These are phyloP conservation scores for Cololabis saira DNA, from an alignment of 2,113 vertebrate species.

Conservation along the genomic window DNA sequence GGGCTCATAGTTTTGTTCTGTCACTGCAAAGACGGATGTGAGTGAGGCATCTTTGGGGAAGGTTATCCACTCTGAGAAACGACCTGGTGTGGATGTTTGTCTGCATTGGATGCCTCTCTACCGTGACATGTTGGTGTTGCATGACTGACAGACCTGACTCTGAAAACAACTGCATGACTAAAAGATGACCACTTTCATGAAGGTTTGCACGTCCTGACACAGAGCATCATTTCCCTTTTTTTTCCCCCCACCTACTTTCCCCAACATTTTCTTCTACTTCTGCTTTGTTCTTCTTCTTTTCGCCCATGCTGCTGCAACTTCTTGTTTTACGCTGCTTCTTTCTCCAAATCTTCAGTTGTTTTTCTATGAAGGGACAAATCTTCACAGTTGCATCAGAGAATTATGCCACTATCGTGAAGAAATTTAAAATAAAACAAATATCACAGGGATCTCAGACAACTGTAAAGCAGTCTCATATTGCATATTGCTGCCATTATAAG, in stretches of 20 bases:
- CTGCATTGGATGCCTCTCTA: constrained; percentile 40
- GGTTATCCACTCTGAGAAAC: constrained; percentile 15
- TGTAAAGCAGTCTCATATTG: no score
- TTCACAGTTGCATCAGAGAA: constrained; percentile 40
- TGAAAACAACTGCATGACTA: constrained; percentile 60
- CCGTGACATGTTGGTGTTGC: constrained; percentile 40
- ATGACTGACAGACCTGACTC: constrained; percentile 64
- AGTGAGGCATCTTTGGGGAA: constrained; percentile 34
- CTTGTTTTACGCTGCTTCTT: constrained; percentile 28
- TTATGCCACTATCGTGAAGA: no score
- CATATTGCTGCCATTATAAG: no score
- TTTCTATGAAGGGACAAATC: constrained; percentile 41
- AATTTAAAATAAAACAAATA: no score
- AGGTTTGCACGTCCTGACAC: constrained; percentile 40
- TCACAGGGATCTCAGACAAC: no score
- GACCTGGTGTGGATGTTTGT: constrained; percentile 2
- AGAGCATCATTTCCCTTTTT: constrained; percentile 5
- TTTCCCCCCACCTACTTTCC: not conserved
- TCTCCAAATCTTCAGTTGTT: not conserved
- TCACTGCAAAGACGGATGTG: constrained; percentile 27
- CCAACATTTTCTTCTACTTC: constrained; percentile 14
- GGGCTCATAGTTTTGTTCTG: constrained; percentile 10
- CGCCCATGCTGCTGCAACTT: constrained; percentile 18
- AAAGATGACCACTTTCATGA: constrained; percentile 15
- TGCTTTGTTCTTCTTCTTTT: constrained; percentile 8